phyloP scores from a whole-genome alignment of 2,113 vertebrate genomes.

The Hiodon alosoides region DNA sequence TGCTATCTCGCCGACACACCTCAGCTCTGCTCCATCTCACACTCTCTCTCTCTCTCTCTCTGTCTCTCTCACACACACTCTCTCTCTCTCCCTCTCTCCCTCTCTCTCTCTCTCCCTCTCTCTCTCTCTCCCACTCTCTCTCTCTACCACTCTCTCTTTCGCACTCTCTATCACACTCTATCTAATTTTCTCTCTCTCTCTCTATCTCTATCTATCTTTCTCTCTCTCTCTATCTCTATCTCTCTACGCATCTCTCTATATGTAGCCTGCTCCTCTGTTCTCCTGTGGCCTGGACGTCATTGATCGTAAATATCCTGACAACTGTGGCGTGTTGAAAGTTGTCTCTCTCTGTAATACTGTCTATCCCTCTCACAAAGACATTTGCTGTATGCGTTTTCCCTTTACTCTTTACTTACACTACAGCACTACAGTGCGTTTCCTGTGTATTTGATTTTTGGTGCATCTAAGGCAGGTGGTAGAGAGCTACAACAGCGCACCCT shows the following conservation, averaged over 20 bases:
- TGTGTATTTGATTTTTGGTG: too few relatives aligned
- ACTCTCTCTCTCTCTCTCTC: not conserved
- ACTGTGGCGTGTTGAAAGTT: not conserved
- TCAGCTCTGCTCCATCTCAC: not conserved
- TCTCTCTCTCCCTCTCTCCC: not conserved
- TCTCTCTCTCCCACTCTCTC: too few relatives aligned
- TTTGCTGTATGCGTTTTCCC: not conserved
- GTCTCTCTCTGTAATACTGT: too few relatives aligned
- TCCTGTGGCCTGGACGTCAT: too few relatives aligned
- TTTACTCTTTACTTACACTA: too few relatives aligned
- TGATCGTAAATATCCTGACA: not conserved
- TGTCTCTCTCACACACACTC: not conserved
- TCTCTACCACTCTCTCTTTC: too few relatives aligned
- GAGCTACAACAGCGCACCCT: too few relatives aligned
- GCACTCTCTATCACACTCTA: not conserved
- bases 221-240: not conserved
- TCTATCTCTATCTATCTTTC: too few relatives aligned
- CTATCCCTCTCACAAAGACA: not conserved
- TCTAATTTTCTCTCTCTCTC: not conserved
- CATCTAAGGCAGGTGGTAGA: too few relatives aligned
- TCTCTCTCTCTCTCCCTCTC: not conserved
- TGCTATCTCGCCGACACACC: constrained; percentile 15
- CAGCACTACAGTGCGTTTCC: too few relatives aligned
- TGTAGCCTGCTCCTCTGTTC: not conserved
- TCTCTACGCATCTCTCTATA: not conserved